A percentile compares a stretch with the other conserved stretches of the same genome.
These are phyloP conservation scores for Cheilosia vulpina DNA, from an alignment of 2,888 invertebrate genomes.

Conservation along the genomic window DNA sequence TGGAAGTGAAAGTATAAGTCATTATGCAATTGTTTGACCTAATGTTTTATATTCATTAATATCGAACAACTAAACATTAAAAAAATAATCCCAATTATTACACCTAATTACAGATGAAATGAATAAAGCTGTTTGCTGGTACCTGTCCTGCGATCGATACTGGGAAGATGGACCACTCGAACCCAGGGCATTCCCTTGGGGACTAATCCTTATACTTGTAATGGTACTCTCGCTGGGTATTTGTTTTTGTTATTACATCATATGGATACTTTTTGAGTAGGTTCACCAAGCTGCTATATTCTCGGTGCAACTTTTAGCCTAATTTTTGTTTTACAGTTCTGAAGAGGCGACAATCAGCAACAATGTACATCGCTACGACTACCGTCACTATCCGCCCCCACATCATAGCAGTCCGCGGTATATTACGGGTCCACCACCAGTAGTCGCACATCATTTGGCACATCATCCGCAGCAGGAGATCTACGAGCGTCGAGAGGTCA, in stretches of 20 bases:
- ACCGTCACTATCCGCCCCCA: conserved; percentile 81
- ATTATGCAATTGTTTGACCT: too few species aligned
- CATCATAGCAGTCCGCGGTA: conserved; percentile 79
- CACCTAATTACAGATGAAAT: conserved; percentile 88
- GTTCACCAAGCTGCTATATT: conserved; percentile 80
- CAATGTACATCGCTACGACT: conserved; percentile 78
- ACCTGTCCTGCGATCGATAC: conserved; percentile 95
- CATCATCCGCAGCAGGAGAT: conserved; percentile 81
- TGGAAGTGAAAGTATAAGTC: too few species aligned
- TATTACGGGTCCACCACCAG: conserved; percentile 77
- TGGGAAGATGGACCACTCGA: conserved; percentile 93
- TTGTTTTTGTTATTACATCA: conserved; percentile 95
- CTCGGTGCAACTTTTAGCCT: not conserved
- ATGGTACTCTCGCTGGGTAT: conserved; percentile 92
- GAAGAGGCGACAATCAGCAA: conserved; percentile 83
- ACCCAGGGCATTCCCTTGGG: conserved; percentile 92
- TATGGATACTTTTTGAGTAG: conserved; percentile 97
- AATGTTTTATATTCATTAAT: too few species aligned
- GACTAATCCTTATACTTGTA: conserved; percentile 89
- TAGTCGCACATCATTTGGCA: conserved; percentile 77
- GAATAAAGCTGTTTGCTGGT: conserved; percentile 95
- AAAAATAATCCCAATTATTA: too few species aligned
- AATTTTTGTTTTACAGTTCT: conserved; percentile 78
- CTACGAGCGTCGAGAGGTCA: conserved; percentile 83
- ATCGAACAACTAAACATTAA: too few species aligned